A percentile compares a stretch with the other conserved stretches of the same genome.
Conservation (phyloP, 2,888 invertebrate genomes). For the Anticlea derivata region DNA sequence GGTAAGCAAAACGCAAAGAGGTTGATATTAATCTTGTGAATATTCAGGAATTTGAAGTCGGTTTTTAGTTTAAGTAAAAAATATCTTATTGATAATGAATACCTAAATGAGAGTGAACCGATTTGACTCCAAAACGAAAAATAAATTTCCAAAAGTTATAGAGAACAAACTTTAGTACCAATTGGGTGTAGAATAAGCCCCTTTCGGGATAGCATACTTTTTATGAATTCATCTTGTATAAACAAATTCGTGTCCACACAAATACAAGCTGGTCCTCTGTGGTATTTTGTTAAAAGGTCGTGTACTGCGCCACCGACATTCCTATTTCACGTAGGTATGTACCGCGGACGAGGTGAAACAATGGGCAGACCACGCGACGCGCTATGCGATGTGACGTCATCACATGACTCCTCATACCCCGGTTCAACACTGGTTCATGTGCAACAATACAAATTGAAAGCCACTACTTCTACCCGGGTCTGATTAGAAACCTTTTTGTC, state of each 20-base stretch:
- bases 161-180: no score
- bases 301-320: not conserved
- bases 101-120: no score
- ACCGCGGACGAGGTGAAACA: slow-evolving; percentile 9
- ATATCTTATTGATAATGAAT: no score
- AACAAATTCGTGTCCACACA: not conserved
- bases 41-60: no score
- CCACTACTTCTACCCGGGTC: not conserved
- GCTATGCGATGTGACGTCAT: slow-evolving; percentile 10
- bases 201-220: no score
- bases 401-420: not conserved
- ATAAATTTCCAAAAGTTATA: no score
- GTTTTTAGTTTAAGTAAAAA: no score
- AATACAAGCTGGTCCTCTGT: not conserved
- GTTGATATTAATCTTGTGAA: no score
- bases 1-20: no score
- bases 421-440: not conserved
- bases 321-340: slow-evolving; percentile 1
- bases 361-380: not conserved
- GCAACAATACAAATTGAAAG: slow-evolving; percentile 6
- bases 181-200: no score
- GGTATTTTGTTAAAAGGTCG: not conserved
- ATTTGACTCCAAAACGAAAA: no score
- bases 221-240: no score
- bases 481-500: slow-evolving; percentile 9